A percentile compares a stretch with the other conserved stretches of the same genome.
Evolutionary conservation across 2,113 vertebrate genomes (phyloP).

Genomic region (Silurus glanis): DNA sequence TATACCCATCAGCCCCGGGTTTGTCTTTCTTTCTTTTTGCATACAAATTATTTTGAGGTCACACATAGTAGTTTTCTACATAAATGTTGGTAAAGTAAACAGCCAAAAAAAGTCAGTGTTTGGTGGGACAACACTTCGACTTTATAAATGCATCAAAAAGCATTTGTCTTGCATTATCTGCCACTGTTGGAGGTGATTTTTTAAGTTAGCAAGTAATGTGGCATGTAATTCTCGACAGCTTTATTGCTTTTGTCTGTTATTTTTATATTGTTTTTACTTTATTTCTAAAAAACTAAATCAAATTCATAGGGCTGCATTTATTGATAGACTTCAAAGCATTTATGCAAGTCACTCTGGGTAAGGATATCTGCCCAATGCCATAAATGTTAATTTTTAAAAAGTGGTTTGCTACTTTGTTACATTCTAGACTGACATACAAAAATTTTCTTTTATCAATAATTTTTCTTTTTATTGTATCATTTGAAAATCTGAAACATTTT

Average conservation of each 20-base stretch:
- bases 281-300: not conserved
- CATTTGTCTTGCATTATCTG: not conserved
- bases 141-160: not conserved
- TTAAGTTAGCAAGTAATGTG: not conserved
- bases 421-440: not conserved
- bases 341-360: not conserved
- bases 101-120: not conserved
- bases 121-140: not conserved
- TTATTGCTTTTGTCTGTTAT: not conserved
- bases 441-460: not conserved
- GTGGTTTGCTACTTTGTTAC: not conserved
- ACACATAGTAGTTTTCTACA: not conserved
- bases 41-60: not conserved
- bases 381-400: not conserved
- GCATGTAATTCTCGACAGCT: not conserved
- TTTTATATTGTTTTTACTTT: not conserved
- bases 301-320: not conserved
- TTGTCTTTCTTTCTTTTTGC: constrained; percentile 59
- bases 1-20: constrained; percentile 70
- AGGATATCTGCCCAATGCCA: not conserved
- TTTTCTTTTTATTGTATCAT: not conserved
- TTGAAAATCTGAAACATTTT: not conserved
- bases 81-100: not conserved
- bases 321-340: not conserved
- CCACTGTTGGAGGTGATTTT: not conserved